phyloP scores from a whole-genome alignment of 2,113 vertebrate species.

The Cairina moschata region DNA sequence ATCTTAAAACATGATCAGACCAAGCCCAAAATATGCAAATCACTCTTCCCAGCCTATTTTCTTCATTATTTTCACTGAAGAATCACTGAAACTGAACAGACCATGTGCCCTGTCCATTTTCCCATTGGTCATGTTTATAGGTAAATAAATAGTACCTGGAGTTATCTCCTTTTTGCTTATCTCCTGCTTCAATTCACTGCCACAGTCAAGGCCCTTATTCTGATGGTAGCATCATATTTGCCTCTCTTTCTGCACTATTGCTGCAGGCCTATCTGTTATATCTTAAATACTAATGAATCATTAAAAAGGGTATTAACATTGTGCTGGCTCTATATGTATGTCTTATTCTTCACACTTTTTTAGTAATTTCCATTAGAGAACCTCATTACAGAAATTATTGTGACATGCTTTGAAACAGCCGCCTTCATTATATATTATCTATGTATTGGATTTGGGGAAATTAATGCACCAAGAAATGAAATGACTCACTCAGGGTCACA shows the following conservation, averaged over 20 bases:
- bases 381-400: constrained; percentile 10
- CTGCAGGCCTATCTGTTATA: constrained; percentile 20
- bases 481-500: background rate
- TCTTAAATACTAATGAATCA: constrained; percentile 49
- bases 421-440: constrained; percentile 28
- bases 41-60: background rate
- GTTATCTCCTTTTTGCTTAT: background rate
- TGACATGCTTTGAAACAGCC: constrained; percentile 36
- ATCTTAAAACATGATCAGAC: background rate
- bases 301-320: constrained; percentile 22
- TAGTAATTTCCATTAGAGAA: constrained; percentile 18
- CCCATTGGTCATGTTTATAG: background rate
- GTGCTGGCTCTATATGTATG: background rate
- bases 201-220: background rate
- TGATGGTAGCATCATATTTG: background rate
- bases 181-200: background rate
- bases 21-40: background rate
- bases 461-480: constrained; percentile 50
- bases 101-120: background rate
- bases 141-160: background rate
- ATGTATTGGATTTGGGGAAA: background rate
- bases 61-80: background rate
- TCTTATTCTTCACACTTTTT: constrained; percentile 10
- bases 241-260: background rate
- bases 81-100: background rate